A percentile compares a stretch with the other conserved stretches of the same genome.
Conservation (phyloP, 2,797 vertebrate genomes). For the Synanceia verrucosa region DNA sequence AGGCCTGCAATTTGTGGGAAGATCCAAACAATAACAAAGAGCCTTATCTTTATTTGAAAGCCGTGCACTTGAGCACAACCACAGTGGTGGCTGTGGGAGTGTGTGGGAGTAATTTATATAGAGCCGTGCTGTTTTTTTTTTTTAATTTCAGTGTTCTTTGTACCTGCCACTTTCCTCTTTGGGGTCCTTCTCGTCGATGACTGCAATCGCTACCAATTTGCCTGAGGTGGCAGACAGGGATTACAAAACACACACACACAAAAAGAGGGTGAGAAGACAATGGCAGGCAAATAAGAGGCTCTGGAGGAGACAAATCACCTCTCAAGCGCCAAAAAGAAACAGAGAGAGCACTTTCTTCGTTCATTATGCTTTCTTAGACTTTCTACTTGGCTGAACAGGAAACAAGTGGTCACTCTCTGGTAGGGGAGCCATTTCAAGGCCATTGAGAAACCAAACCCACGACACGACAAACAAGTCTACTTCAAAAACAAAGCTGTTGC, state of each 20-base stretch:
- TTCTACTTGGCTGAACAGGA: constrained; percentile 50
- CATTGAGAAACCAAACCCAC: constrained; percentile 51
- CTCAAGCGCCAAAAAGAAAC: constrained; percentile 26
- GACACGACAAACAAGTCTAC: constrained; percentile 57
- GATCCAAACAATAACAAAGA: constrained; percentile 60
- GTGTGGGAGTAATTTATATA: constrained; percentile 46
- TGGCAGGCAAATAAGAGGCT: constrained; percentile 51
- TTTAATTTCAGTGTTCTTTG: constrained; percentile 56
- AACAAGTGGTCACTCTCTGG: constrained; percentile 65
- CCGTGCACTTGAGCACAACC: constrained; percentile 26
- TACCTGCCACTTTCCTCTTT: constrained; percentile 92
- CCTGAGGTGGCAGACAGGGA: constrained; percentile 81
- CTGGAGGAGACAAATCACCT: constrained; percentile 48
- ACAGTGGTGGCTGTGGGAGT: constrained; percentile 29
- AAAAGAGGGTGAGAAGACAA: constrained; percentile 44
- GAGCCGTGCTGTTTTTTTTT: constrained; percentile 32
- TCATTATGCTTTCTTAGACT: constrained; percentile 37
- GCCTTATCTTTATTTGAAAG: constrained; percentile 64
- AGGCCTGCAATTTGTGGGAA: constrained; percentile 62
- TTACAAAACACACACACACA: constrained; percentile 54
- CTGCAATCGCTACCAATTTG: constrained; percentile 94
- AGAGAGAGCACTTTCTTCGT: constrained; percentile 36
- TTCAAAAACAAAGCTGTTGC: constrained; percentile 40
- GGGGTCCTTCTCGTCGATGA: constrained; percentile 94
- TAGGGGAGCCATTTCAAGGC: constrained; percentile 40